Evolutionary conservation across 2,797 vertebrate genomes (phyloP).

Genomic region (Myotis findleyi): DNA sequence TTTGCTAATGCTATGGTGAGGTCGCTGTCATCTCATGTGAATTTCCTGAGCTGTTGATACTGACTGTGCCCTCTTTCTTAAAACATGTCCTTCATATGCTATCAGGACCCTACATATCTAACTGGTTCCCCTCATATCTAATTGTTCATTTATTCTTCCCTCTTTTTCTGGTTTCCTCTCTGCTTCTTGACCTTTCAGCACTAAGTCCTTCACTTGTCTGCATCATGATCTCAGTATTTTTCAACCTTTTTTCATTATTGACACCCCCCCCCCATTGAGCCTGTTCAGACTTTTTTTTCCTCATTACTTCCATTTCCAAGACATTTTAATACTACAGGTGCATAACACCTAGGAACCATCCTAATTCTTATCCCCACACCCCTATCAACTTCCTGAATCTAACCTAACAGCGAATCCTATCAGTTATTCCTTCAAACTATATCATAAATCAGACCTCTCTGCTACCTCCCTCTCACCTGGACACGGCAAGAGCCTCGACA

Average conservation of each 20-base stretch:
- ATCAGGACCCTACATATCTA: not conserved
- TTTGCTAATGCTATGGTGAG: not conserved
- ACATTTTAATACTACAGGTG: slow-evolving; percentile 1
- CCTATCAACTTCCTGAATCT: not conserved
- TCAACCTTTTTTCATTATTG: not conserved
- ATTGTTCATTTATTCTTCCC: not conserved
- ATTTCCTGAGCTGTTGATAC: not conserved
- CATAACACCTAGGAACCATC: not conserved
- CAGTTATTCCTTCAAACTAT: not conserved
- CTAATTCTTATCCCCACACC: not conserved
- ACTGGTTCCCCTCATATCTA: not conserved
- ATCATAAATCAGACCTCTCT: not conserved
- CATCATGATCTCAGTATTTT: not conserved
- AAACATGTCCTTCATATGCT: not conserved
- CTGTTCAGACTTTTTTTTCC: not conserved
- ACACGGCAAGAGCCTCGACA: not conserved
- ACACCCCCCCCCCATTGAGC: not conserved
- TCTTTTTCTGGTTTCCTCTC: not conserved
- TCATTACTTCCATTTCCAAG: not conserved
- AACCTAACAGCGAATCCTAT: not conserved
- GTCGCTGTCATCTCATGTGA: not conserved
- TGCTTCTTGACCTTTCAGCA: not conserved
- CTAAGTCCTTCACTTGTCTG: not conserved
- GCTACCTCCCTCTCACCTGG: not conserved
- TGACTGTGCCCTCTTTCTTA: not conserved